These are phyloP conservation scores for Drosophila mercatorum DNA, from an alignment of 2,888 invertebrate species.

Conservation along the genomic window DNA sequence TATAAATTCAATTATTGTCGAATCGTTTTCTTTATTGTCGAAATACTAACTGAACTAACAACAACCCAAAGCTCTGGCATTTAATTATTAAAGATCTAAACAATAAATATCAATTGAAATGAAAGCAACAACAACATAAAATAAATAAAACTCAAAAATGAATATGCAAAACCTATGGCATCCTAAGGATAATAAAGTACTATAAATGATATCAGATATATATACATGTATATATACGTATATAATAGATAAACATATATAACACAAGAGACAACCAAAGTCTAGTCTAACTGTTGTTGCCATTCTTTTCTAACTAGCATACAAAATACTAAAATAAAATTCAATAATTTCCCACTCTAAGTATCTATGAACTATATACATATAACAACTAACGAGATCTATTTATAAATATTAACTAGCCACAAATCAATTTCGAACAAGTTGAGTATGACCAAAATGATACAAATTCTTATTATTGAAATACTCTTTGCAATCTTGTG, in stretches of 20 bases:
- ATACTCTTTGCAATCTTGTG: constrained; percentile 64
- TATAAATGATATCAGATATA: constrained; percentile 47
- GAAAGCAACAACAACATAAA: constrained; percentile 53
- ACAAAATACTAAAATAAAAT: constrained; percentile 41
- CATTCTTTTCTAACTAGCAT: constrained; percentile 60
- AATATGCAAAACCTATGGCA: constrained; percentile 48
- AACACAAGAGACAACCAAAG: constrained; percentile 34
- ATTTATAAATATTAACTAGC: constrained; percentile 40
- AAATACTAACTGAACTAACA: constrained; percentile 62
- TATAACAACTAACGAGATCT: constrained; percentile 40
- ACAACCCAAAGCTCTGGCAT: constrained; percentile 80
- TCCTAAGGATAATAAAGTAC: constrained; percentile 59
- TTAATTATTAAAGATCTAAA: constrained; percentile 83
- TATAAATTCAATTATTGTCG: constrained; percentile 70
- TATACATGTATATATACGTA: constrained; percentile 23
- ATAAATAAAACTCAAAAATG: constrained; percentile 25
- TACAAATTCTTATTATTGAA: constrained; percentile 63
- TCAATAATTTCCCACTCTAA: constrained; percentile 43
- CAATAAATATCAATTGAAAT: constrained; percentile 62
- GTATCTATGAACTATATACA: constrained; percentile 48
- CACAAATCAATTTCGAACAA: constrained; percentile 71
- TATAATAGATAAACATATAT: constrained; percentile 30
- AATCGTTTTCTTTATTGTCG: constrained; percentile 62
- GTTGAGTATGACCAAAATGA: constrained; percentile 74
- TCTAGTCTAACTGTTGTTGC: constrained; percentile 58